Evolutionary conservation across 2,113 vertebrate genomes (phyloP).

Genomic region (Rhizomys pruinosus): DNA sequence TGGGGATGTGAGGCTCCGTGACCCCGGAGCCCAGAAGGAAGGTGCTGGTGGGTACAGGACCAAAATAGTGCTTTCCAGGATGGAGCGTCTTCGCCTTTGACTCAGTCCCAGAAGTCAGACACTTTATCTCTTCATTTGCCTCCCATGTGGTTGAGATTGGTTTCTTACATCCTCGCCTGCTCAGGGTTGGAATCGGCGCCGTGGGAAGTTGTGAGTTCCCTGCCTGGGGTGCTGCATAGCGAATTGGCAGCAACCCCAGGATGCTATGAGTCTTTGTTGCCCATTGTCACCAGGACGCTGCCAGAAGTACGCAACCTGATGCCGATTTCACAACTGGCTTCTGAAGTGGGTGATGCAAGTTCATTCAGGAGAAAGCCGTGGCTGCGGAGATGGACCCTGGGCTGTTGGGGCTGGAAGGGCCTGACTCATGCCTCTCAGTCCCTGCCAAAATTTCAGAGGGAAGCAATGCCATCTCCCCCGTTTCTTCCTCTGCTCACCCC

Average conservation of each 20-base stretch:
- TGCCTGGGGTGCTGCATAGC: slow-evolving; percentile 33
- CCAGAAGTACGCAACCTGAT: slow-evolving; percentile 61
- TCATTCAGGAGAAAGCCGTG: slow-evolving; percentile 42
- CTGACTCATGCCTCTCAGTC: slow-evolving; percentile 74
- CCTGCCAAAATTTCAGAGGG: slow-evolving; percentile 66
- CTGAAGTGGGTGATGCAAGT: slow-evolving; percentile 64
- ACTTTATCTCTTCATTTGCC: slow-evolving; percentile 14
- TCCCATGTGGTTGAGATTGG: not conserved
- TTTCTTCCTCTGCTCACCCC: slow-evolving; percentile 52
- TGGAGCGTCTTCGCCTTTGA: not conserved
- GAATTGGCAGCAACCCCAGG: slow-evolving; percentile 17
- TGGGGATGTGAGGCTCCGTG: not conserved
- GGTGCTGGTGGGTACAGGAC: not conserved
- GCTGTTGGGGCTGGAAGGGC: slow-evolving; percentile 26
- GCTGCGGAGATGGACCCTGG: slow-evolving; percentile 44
- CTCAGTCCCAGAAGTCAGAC: not conserved
- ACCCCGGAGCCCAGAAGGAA: not conserved
- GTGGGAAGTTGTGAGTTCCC: slow-evolving; percentile 61
- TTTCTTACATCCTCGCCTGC: not conserved
- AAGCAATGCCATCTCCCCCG: slow-evolving; percentile 51
- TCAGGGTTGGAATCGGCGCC: not conserved
- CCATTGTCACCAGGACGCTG: slow-evolving; percentile 53
- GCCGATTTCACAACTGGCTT: slow-evolving; percentile 57
- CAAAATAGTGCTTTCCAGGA: not conserved
- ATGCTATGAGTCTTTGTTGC: slow-evolving; percentile 57